Percentiles rank a stretch among this genome's conserved stretches.
Conservation (phyloP, 2,113 vertebrate genomes). For the Lasiurus cinereus region DNA sequence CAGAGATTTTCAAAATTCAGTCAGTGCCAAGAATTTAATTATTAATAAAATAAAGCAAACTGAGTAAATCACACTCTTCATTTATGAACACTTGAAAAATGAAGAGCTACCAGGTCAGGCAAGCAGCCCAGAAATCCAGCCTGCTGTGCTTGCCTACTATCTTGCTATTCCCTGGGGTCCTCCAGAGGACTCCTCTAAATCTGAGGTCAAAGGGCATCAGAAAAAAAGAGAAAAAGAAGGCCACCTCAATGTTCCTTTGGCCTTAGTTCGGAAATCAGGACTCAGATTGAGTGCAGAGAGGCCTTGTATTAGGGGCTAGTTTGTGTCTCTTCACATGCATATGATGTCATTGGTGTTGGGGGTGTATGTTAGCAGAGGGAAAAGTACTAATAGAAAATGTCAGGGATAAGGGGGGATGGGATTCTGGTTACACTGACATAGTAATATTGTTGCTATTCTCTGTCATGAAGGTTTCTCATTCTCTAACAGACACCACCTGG, state of each 20-base stretch:
- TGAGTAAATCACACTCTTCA: background rate
- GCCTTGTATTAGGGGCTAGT: background rate
- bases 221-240: background rate
- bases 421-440: background rate
- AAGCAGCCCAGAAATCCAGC: background rate
- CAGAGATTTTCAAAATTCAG: background rate
- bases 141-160: background rate
- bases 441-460: background rate
- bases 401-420: background rate
- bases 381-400: constrained; percentile 9
- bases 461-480: too few species aligned
- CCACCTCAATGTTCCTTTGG: background rate
- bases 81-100: background rate
- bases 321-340: background rate
- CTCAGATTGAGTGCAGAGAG: fast-evolving
- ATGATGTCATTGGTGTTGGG: background rate
- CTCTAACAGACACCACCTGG: background rate
- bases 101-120: background rate
- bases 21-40: background rate
- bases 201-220: background rate
- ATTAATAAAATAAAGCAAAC: background rate
- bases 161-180: fast-evolving
- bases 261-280: background rate
- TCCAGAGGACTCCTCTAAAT: background rate
- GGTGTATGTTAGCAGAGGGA: background rate